Evolutionary conservation across 2,888 invertebrate species (phyloP).

Genomic region (Ophioninae sp.): DNA sequence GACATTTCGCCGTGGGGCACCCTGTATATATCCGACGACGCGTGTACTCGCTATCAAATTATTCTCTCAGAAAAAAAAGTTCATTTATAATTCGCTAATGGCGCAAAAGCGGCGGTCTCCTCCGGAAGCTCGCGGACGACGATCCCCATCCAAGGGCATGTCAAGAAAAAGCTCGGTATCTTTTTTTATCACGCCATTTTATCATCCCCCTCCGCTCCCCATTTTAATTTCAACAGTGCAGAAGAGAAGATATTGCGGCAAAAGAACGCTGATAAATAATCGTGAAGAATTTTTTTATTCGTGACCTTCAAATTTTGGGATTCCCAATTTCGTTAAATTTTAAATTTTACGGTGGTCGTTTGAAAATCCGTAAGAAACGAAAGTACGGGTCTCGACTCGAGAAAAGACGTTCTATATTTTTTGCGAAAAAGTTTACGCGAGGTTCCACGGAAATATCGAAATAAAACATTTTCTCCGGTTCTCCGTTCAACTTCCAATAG

Average conservation of each 20-base stretch:
- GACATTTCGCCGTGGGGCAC: too few species aligned
- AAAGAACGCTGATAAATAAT: not conserved
- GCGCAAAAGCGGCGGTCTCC: not conserved
- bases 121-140: not conserved
- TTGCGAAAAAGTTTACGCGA: not conserved
- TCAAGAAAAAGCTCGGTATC: too few species aligned
- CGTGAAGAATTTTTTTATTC: not conserved
- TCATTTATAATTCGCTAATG: slow-evolving; percentile 6
- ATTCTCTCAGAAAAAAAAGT: not conserved
- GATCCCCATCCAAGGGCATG: not conserved
- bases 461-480: slow-evolving; percentile 1
- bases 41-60: not conserved
- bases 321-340: not conserved
- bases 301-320: not conserved
- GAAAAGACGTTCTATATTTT: slow-evolving; percentile 7
- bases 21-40: not conserved
- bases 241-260: not conserved
- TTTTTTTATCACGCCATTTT: not conserved
- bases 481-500: slow-evolving; percentile 8
- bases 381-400: not conserved
- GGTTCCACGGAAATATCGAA: not conserved
- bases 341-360: not conserved
- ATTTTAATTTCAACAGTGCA: not conserved
- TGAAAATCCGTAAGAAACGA: not conserved
- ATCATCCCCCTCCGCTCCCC: not conserved